Evolutionary conservation across 2,888 invertebrate genomes (phyloP).

Genomic region (Camponotus fellah): DNA sequence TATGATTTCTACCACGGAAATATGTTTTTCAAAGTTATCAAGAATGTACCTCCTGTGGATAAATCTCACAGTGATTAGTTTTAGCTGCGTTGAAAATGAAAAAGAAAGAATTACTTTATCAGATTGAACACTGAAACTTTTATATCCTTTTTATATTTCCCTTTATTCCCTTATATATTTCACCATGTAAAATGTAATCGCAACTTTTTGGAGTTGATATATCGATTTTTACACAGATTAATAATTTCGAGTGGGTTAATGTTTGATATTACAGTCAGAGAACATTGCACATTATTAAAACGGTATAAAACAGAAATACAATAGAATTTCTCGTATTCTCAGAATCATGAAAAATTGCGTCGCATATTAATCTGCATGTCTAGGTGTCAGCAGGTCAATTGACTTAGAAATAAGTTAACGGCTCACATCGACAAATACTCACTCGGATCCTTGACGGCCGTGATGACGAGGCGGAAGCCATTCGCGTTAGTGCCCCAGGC

Average conservation of each 20-base stretch:
- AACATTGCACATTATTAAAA: neutral
- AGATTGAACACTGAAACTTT: neutral
- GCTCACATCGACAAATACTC: conserved; percentile 87
- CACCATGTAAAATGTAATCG: neutral
- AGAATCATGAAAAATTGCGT: conserved; percentile 15
- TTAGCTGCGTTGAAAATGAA: neutral
- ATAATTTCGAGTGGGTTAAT: neutral
- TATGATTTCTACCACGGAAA: conserved; percentile 6
- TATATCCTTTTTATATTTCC: neutral
- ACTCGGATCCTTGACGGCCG: conserved; percentile 97
- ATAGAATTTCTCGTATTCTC: neutral
- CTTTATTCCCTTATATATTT: too few relatives aligned
- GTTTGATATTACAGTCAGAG: neutral
- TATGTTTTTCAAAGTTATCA: conserved; percentile 26
- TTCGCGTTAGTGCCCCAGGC: conserved; percentile 97
- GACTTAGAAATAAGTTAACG: conserved; percentile 24
- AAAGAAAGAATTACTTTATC: neutral
- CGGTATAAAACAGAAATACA: neutral
- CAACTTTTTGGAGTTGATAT: neutral
- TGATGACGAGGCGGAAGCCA: conserved; percentile 97
- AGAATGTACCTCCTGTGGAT: neutral
- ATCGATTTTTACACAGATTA: neutral
- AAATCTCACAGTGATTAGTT: neutral
- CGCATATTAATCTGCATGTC: neutral
- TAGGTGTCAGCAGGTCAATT: conserved; percentile 17